Conservation (phyloP, 2,797 vertebrate genomes). For the Euphonia xanthogaster region DNA sequence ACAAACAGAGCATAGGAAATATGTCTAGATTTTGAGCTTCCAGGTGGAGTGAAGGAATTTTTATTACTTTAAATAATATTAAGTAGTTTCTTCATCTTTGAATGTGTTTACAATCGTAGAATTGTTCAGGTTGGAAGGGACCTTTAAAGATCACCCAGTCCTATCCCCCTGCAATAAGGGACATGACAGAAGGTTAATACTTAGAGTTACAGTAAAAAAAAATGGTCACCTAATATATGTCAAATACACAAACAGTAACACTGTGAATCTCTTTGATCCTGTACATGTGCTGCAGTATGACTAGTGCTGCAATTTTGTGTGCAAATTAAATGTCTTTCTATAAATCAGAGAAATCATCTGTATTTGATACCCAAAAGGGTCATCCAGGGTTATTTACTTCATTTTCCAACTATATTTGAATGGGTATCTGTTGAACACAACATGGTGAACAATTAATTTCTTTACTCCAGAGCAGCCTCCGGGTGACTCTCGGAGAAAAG, state of each 20-base stretch:
- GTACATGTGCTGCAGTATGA: neutral
- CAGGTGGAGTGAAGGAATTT: neutral
- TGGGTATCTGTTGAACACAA: constrained; percentile 67
- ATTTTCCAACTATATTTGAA: constrained; percentile 48
- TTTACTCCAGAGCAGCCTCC: constrained; percentile 97
- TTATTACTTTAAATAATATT: neutral
- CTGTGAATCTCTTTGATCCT: neutral
- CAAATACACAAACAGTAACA: neutral
- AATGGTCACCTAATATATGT: neutral
- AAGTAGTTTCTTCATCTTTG: neutral
- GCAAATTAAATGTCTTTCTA: neutral
- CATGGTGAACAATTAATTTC: constrained; percentile 80
- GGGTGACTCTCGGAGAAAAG: constrained; percentile 97
- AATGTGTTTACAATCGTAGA: neutral
- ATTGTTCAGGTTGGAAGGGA: neutral
- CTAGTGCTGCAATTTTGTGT: neutral
- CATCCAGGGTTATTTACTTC: neutral
- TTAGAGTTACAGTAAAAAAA: neutral
- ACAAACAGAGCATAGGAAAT: neutral
- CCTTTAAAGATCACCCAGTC: neutral
- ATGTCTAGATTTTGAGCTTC: neutral
- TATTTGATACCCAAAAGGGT: neutral
- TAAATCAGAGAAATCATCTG: neutral
- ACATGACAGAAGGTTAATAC: neutral
- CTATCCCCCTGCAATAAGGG: neutral